phyloP scores from a whole-genome alignment of 2,888 invertebrate species.

The Luperina nickerlii region DNA sequence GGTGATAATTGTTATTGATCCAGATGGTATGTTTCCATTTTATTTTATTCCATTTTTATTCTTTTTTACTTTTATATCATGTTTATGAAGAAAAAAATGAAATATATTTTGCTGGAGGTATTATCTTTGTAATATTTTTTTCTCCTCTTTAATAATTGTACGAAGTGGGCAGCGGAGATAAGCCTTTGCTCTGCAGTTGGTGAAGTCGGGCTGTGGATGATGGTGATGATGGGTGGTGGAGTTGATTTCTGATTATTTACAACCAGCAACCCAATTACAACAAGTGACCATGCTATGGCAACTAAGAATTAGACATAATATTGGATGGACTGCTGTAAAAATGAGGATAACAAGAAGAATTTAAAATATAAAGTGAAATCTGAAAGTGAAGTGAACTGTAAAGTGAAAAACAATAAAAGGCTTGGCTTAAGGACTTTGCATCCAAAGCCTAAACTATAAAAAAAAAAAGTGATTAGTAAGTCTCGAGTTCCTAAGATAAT shows the following conservation, averaged over 20 bases:
- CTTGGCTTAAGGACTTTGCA: too few species aligned
- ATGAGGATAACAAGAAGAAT: too few species aligned
- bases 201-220: too few species aligned
- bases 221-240: too few species aligned
- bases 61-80: constrained; percentile 32
- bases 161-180: background rate
- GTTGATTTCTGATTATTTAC: background rate
- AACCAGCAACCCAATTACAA: background rate
- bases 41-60: background rate
- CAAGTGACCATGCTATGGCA: too few species aligned
- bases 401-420: too few species aligned
- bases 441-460: too few species aligned
- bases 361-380: too few species aligned
- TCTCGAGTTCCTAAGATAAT: background rate
- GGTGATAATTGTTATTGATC: constrained; percentile 16
- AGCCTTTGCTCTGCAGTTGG: background rate
- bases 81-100: background rate
- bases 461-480: background rate
- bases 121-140: constrained; percentile 6
- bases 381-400: too few species aligned
- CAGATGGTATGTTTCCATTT: constrained; percentile 10
- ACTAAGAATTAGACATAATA: too few species aligned
- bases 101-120: constrained; percentile 46
- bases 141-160: too few species aligned
- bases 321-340: too few species aligned